Percentiles rank a stretch among this genome's conserved stretches.
These are phyloP conservation scores for Helogale parvula DNA, from an alignment of 2,113 vertebrate species.

Conservation along the genomic window DNA sequence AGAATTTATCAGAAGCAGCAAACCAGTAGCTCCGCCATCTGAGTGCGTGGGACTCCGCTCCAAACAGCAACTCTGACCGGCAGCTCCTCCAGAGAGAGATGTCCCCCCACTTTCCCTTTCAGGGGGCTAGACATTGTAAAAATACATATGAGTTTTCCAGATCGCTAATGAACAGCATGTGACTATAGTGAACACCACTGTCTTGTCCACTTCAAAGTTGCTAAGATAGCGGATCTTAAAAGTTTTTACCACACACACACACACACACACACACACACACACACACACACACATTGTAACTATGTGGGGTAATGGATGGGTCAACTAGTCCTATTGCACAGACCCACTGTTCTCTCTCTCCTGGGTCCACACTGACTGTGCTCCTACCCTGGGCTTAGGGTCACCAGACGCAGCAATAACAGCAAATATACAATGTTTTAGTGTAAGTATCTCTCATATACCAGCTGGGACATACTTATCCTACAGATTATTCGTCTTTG, in stretches of 20 bases:
- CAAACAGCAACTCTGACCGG: neutral
- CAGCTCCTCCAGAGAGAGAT: neutral
- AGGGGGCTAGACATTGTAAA: neutral
- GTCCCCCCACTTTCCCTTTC: neutral
- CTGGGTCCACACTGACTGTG: fast-evolving
- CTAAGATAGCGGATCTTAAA: neutral
- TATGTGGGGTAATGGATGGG: neutral
- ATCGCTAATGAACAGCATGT: too few species aligned
- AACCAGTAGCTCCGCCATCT: neutral
- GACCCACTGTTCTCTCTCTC: fast-evolving
- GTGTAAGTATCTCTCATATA: neutral
- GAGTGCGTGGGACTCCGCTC: too few species aligned
- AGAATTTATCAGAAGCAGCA: neutral
- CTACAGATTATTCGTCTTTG: neutral
- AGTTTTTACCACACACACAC: neutral
- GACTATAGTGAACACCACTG: neutral
- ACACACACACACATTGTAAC: neutral
- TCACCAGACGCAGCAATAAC: neutral
- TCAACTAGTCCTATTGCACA: neutral
- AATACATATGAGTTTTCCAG: neutral
- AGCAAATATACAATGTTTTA: neutral
- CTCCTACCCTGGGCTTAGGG: too few species aligned
- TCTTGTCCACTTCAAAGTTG: neutral
- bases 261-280: neutral
- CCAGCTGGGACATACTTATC: neutral